Conservation (phyloP, 2,888 invertebrate genomes). For the Orthosia incerta region DNA sequence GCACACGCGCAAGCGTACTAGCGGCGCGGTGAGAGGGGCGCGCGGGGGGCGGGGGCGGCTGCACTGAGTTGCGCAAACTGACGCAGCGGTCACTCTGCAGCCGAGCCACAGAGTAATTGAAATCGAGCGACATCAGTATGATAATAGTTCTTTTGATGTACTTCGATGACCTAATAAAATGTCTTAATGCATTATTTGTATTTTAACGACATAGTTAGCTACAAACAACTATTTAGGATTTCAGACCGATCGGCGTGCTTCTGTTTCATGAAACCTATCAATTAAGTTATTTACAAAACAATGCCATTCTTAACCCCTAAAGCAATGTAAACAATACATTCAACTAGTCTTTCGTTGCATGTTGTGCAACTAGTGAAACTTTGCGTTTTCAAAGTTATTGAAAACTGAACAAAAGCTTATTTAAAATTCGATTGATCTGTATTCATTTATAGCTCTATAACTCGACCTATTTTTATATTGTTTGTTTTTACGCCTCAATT, state of each 20-base stretch:
- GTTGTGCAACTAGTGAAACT: constrained; percentile 39
- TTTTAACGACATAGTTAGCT: neutral
- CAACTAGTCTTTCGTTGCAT: constrained; percentile 22
- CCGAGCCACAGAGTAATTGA: constrained; percentile 69
- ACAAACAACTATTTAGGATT: neutral
- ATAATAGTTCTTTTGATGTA: constrained; percentile 45
- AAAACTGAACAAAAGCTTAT: constrained; percentile 14
- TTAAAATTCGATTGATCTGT: constrained; percentile 45
- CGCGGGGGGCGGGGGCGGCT: constrained; percentile 78
- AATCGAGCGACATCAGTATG: constrained; percentile 63
- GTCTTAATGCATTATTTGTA: constrained; percentile 10
- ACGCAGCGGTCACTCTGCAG: constrained; percentile 84
- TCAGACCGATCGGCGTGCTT: neutral
- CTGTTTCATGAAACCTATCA: neutral
- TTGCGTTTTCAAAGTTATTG: constrained; percentile 21
- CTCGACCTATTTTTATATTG: constrained; percentile 49
- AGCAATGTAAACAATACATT: constrained; percentile 25
- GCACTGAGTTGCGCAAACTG: constrained; percentile 90
- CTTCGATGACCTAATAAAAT: constrained; percentile 42
- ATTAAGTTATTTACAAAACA: constrained; percentile 9
- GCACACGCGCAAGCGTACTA: constrained; percentile 89
- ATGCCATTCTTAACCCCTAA: constrained; percentile 10
- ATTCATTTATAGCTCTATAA: constrained; percentile 42
- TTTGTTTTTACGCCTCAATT: constrained; percentile 54
- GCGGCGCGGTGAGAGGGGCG: constrained; percentile 72